Conservation (phyloP, 1,140 invertebrate genomes). For the Euura lappo region DNA sequence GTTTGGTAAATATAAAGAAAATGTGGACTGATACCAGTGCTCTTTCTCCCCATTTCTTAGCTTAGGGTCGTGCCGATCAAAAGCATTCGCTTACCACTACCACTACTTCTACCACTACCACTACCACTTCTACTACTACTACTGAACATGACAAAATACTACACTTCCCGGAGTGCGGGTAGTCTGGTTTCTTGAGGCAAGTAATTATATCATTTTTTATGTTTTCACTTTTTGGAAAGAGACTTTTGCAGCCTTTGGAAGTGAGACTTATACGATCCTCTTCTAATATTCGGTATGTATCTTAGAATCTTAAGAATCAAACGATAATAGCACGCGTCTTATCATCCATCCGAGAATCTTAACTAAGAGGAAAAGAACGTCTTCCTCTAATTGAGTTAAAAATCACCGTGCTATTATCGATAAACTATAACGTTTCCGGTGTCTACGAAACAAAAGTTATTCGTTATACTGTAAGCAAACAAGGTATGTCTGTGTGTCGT, state of each 20-base stretch:
- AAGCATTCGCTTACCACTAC: conserved; percentile 62
- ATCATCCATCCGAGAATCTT: no score
- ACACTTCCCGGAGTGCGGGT: conserved; percentile 62
- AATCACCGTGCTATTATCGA: neutral
- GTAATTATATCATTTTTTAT: conserved; percentile 58
- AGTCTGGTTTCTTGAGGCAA: conserved; percentile 61
- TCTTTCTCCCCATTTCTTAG: conserved; percentile 62
- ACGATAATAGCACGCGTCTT: neutral
- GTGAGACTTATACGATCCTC: neutral
- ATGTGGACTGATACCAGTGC: conserved; percentile 60
- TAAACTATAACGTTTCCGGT: neutral
- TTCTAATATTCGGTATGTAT: neutral
- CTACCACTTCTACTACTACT: conserved; percentile 58
- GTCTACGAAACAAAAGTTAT: neutral
- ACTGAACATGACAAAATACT: conserved; percentile 62
- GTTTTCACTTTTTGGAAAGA: conserved; percentile 22
- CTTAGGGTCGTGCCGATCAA: conserved; percentile 62
- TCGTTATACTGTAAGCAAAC: neutral
- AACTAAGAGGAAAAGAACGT: no score
- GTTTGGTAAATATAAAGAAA: conserved; percentile 41
- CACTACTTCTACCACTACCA: conserved; percentile 57
- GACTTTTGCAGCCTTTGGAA: conserved; percentile 10
- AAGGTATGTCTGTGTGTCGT: neutral
- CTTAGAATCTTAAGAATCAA: neutral
- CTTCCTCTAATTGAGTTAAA: no score